phyloP scores from a whole-genome alignment of 2,888 invertebrate species.

The Drosophila anomelani region DNA sequence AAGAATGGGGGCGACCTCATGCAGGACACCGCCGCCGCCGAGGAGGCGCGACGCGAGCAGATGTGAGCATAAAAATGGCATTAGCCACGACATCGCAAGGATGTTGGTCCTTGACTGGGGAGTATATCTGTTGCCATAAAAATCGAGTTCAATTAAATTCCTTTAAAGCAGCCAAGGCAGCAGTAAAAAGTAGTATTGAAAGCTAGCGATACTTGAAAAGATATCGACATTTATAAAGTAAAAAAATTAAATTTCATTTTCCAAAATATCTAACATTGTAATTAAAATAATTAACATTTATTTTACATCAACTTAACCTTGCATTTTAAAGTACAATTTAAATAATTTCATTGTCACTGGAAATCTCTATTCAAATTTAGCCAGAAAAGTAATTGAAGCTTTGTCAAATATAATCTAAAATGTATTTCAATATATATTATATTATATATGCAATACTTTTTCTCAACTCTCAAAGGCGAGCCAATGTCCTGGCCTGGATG shows the following conservation, averaged over 20 bases:
- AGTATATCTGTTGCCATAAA: background rate
- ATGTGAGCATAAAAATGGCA: constrained; percentile 63
- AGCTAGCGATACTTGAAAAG: background rate
- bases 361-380: background rate
- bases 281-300: too few relatives aligned
- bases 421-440: background rate
- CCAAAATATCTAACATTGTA: background rate
- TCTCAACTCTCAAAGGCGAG: constrained; percentile 66
- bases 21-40: constrained; percentile 79
- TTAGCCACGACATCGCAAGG: background rate
- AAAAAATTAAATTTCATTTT: background rate
- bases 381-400: too few relatives aligned
- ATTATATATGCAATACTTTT: background rate
- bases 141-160: constrained; percentile 7
- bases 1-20: constrained; percentile 81
- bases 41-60: constrained; percentile 80
- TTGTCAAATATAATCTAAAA: background rate
- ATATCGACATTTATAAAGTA: background rate
- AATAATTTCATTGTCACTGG: background rate
- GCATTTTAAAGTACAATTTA: background rate
- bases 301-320: background rate
- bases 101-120: constrained; percentile 1
- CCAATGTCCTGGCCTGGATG: constrained; percentile 82
- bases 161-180: background rate
- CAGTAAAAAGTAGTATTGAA: too few relatives aligned